Percentiles rank a stretch among this genome's conserved stretches.
Evolutionary conservation across 2,888 invertebrate species (phyloP).

Genomic region (Melanchra persicariae): DNA sequence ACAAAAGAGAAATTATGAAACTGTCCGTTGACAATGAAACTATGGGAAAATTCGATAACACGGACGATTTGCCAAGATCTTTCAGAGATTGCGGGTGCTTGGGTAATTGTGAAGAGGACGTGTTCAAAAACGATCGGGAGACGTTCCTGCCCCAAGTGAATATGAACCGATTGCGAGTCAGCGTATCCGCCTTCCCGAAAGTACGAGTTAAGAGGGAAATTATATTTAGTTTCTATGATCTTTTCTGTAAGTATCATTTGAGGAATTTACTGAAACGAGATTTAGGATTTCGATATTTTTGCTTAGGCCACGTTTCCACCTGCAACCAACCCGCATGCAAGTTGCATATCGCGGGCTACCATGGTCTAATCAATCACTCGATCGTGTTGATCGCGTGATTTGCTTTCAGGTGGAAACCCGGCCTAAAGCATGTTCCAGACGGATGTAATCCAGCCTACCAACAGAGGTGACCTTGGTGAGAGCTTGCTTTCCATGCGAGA

Average conservation of each 20-base stretch:
- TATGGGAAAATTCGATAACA: slow-evolving; percentile 64
- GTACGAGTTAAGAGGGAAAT: slow-evolving; percentile 92
- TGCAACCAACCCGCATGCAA: too few relatives aligned
- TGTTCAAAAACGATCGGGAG: slow-evolving; percentile 80
- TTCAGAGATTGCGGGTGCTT: slow-evolving; percentile 82
- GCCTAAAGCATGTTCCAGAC: too few relatives aligned
- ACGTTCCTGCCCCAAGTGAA: slow-evolving; percentile 69
- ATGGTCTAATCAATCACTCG: too few relatives aligned
- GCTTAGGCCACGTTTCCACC: too few relatives aligned
- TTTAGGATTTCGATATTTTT: too few relatives aligned
- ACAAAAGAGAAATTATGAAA: slow-evolving; percentile 79
- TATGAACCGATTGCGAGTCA: slow-evolving; percentile 80
- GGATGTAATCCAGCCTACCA: too few relatives aligned
- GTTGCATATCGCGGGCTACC: too few relatives aligned
- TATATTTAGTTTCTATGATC: slow-evolving; percentile 93
- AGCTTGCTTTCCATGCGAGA: too few relatives aligned
- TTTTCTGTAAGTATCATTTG: slow-evolving; percentile 90
- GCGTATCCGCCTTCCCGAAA: slow-evolving; percentile 92
- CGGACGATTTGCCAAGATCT: slow-evolving; percentile 74
- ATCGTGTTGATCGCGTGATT: too few relatives aligned
- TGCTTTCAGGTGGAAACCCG: too few relatives aligned
- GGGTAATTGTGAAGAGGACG: slow-evolving; percentile 81
- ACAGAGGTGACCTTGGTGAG: too few relatives aligned
- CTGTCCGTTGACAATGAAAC: slow-evolving; percentile 76
- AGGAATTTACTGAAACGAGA: neutral